Conservation (phyloP, 1,140 invertebrate genomes). For the Drosophila nikananu region DNA sequence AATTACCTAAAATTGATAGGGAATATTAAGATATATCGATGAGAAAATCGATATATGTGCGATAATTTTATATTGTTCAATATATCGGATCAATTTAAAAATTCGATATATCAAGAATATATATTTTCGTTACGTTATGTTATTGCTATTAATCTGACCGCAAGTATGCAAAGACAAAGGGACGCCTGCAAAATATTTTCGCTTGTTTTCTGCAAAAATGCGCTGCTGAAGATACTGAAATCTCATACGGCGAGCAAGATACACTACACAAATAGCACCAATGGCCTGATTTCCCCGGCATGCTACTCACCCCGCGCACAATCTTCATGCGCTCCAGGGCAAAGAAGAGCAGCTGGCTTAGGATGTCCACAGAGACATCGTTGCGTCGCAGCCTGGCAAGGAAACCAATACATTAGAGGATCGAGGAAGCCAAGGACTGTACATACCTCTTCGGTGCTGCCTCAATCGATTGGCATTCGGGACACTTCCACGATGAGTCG, state of each 20-base stretch:
- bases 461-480: conserved; percentile 93
- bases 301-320: conserved; percentile 77
- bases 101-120: no score
- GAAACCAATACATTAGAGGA: not conserved
- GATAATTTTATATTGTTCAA: no score
- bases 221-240: conserved; percentile 52
- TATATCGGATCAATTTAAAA: no score
- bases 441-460: conserved; percentile 90
- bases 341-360: conserved; percentile 74
- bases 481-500: conserved; percentile 91
- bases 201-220: conserved; percentile 46
- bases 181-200: conserved; percentile 41
- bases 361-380: conserved; percentile 71
- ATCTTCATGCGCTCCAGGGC: conserved; percentile 80
- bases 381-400: conserved; percentile 62
- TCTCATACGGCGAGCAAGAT: conserved; percentile 33
- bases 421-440: not conserved
- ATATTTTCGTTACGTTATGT: no score
- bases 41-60: no score
- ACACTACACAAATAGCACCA: conserved; percentile 20
- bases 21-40: no score
- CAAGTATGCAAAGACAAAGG: conserved; percentile 2
- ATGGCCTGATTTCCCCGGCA: conserved; percentile 8
- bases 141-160: not conserved
- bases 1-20: not conserved